phyloP scores from a whole-genome alignment of 2,113 vertebrate genomes.

The Stegostoma tigrinum region DNA sequence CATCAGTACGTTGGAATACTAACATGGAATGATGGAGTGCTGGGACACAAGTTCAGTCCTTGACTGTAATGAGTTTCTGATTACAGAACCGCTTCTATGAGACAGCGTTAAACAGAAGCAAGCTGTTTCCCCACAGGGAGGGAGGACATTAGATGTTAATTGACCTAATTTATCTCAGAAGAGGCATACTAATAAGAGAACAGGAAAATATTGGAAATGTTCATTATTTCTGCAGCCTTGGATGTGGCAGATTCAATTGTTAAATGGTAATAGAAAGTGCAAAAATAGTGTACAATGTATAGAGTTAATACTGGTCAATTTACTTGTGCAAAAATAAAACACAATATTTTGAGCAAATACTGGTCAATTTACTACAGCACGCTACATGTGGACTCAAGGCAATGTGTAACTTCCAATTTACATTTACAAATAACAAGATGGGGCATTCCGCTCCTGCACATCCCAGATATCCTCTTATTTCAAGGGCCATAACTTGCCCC shows the following conservation, averaged over 20 bases:
- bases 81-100: background rate
- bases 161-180: background rate
- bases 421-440: no score
- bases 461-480: no score
- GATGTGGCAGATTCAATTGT: background rate
- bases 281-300: background rate
- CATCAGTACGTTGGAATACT: background rate
- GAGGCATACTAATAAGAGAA: background rate
- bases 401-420: background rate
- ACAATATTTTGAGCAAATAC: background rate
- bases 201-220: background rate
- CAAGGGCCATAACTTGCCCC: no score
- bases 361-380: background rate
- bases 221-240: background rate
- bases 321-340: background rate
- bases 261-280: background rate
- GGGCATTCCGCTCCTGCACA: no score
- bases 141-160: constrained; percentile 1
- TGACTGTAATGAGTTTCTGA: constrained; percentile 21
- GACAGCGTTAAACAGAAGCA: background rate
- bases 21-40: background rate
- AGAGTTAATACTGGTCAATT: background rate
- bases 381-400: background rate
- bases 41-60: constrained; percentile 10
- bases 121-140: background rate